Base-by-base conservation (phyloP, 1,140 invertebrate species). In the Leguminivora glycinivorella region DNA sequence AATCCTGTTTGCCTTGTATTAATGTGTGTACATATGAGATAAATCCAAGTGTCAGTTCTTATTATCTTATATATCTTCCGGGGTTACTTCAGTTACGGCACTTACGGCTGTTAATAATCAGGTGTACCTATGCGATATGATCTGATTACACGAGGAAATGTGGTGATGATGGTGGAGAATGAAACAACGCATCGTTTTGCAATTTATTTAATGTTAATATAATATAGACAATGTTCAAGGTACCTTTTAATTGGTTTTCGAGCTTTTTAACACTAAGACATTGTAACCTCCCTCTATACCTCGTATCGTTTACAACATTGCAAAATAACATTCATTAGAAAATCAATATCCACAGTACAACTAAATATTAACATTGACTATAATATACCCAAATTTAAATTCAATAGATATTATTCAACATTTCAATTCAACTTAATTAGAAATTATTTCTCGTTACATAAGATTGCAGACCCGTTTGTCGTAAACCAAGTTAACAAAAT, bases 211-310 rank as follows among this genome's bases (percentile, higher is more conserved):
- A 87, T 91, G 87, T 91, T 90, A 91, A 92, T 92, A 89, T 92
- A 91, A 89, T 91, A 92, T 88, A 92, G 89, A 92, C 90, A 92
- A 90, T 91, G 89, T 91, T 92, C 87, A 91, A 92, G 89, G 91
- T 91, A 91, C 88, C 88, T 85, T 91, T 89, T 80, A 89, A 91
- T 91, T 91, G 87, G 87, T 90, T 89, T 87, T 89, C 89, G 87
- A 91, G 87, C 81, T 89, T 89, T 78, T 85, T 74, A 86, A 88
- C 89, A 88, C 88, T 90, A 90, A 89, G 82, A 88, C 87, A 88
- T 87, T 84, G 82, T 87, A 85, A 85, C 82, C 82, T 83, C 83
- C 80, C 82, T 79, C 83, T 84, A 85, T 79, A 85, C 83, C 85
- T 87, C 83, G 84, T 85, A 88, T 83, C 85, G 72, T 79, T 82